These are phyloP conservation scores for Chaunax sp. DNA, from an alignment of 2,797 vertebrate genomes.

Conservation along the genomic window DNA sequence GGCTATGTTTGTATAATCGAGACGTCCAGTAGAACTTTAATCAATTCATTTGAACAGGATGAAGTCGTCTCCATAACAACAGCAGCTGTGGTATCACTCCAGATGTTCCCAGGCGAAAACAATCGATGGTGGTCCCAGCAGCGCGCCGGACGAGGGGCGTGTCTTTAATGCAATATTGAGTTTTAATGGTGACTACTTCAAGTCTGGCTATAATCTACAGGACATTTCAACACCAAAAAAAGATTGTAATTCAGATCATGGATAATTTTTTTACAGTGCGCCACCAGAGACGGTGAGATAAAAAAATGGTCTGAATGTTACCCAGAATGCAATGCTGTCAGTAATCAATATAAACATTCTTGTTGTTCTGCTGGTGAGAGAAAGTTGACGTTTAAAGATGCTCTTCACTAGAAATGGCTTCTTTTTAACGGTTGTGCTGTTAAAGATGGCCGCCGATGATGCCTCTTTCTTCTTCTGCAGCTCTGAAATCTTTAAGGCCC, in stretches of 20 bases:
- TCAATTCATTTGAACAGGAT: too few species aligned
- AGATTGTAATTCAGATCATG: too few species aligned
- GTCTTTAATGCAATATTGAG: too few species aligned
- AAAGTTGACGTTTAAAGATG: slow-evolving; percentile 44
- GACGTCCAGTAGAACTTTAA: too few species aligned
- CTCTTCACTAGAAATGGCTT: slow-evolving; percentile 74
- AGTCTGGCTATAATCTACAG: too few species aligned
- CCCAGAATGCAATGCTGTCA: slow-evolving; percentile 46
- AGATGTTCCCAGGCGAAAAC: too few species aligned
- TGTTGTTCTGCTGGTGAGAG: slow-evolving; percentile 76
- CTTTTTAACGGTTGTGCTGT: slow-evolving; percentile 26
- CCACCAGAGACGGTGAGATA: neutral
- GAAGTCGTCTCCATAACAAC: neutral
- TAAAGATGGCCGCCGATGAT: neutral
- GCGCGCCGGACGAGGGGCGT: too few species aligned
- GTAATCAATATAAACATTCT: slow-evolving; percentile 62
- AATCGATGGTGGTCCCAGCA: too few species aligned
- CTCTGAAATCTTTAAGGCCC: slow-evolving; percentile 60
- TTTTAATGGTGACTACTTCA: too few species aligned
- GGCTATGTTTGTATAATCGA: neutral
- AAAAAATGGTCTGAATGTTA: slow-evolving; percentile 12
- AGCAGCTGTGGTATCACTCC: neutral
- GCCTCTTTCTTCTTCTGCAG: slow-evolving; percentile 5
- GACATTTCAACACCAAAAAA: too few species aligned
- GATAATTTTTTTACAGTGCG: slow-evolving; percentile 18